Evolutionary conservation across 2,113 vertebrate species (phyloP).

Genomic region (Oriolus oriolus): DNA sequence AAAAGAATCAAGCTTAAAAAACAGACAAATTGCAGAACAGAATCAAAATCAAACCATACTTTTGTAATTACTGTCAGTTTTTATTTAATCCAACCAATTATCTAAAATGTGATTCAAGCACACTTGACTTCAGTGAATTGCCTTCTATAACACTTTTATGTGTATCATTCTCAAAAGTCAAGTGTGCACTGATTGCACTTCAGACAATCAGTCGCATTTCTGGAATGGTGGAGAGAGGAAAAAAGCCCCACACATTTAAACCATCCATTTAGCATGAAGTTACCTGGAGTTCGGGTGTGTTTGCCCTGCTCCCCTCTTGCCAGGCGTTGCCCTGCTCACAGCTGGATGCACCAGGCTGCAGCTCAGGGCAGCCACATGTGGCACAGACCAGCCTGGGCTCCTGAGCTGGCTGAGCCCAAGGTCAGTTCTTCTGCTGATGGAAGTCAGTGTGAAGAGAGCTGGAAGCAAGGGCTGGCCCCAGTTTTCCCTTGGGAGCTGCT

Average conservation of each 20-base stretch:
- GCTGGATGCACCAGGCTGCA: background rate
- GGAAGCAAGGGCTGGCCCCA: background rate
- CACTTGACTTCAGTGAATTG: slow-evolving; percentile 64
- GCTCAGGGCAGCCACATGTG: fast-evolving
- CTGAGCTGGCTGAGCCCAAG: background rate
- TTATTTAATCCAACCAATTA: slow-evolving; percentile 58
- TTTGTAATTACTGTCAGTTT: slow-evolving; percentile 51
- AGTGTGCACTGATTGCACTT: slow-evolving; percentile 55
- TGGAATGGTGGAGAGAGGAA: background rate
- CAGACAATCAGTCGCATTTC: slow-evolving; percentile 23
- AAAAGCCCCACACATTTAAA: background rate
- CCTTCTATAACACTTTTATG: slow-evolving; percentile 37
- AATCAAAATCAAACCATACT: slow-evolving; percentile 17
- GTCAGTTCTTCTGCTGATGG: background rate
- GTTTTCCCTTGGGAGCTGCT: background rate
- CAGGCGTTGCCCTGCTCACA: background rate
- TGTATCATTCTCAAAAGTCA: slow-evolving; percentile 64
- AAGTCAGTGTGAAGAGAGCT: background rate
- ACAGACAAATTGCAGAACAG: background rate
- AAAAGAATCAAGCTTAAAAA: background rate
- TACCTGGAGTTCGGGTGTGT: background rate
- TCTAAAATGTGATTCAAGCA: slow-evolving; percentile 56
- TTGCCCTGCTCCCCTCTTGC: background rate
- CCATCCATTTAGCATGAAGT: background rate
- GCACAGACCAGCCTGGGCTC: background rate